A percentile compares a stretch with the other conserved stretches of the same genome.
Conservation (phyloP, 2,888 invertebrate genomes). For the Lycaena phlaeas region DNA sequence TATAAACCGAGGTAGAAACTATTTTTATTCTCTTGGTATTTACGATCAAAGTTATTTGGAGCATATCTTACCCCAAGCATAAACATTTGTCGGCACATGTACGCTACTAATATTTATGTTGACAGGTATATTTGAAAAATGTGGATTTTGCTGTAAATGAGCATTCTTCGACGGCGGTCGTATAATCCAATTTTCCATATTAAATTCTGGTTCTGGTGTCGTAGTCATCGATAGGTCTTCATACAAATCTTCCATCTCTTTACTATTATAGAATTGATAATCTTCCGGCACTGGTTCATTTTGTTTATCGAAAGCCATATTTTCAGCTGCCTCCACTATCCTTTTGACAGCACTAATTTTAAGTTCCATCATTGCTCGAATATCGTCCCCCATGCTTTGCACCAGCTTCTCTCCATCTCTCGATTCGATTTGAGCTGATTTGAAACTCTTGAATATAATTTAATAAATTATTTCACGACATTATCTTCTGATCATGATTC, state of each 20-base stretch:
- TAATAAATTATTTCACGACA: background rate
- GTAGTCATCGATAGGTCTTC: slow-evolving; percentile 62
- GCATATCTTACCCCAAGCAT: slow-evolving; percentile 86
- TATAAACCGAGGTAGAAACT: background rate
- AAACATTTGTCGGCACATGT: slow-evolving; percentile 97
- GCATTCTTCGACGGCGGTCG: slow-evolving; percentile 75
- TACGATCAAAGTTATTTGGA: slow-evolving; percentile 2
- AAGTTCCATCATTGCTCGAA: slow-evolving; percentile 89
- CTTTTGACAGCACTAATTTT: slow-evolving; percentile 91
- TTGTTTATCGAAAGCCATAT: slow-evolving; percentile 78
- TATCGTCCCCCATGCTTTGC: slow-evolving; percentile 86
- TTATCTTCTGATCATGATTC: background rate
- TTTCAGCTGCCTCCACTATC: slow-evolving; percentile 91
- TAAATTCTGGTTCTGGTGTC: slow-evolving; percentile 68
- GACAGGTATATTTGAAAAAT: slow-evolving; percentile 84
- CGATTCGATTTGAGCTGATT: slow-evolving; percentile 81
- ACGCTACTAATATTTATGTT: slow-evolving; percentile 89
- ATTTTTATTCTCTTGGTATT: background rate
- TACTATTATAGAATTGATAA: slow-evolving; percentile 80
- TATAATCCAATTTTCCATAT: slow-evolving; percentile 63
- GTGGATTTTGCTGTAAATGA: slow-evolving; percentile 77
- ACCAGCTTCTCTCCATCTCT: slow-evolving; percentile 85
- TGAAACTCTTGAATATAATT: slow-evolving; percentile 77
- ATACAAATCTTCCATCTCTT: slow-evolving; percentile 76
- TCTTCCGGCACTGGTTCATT: slow-evolving; percentile 70